These are phyloP conservation scores for Diglossa cyanea DNA, from an alignment of 2,797 vertebrate genomes.

Conservation along the genomic window DNA sequence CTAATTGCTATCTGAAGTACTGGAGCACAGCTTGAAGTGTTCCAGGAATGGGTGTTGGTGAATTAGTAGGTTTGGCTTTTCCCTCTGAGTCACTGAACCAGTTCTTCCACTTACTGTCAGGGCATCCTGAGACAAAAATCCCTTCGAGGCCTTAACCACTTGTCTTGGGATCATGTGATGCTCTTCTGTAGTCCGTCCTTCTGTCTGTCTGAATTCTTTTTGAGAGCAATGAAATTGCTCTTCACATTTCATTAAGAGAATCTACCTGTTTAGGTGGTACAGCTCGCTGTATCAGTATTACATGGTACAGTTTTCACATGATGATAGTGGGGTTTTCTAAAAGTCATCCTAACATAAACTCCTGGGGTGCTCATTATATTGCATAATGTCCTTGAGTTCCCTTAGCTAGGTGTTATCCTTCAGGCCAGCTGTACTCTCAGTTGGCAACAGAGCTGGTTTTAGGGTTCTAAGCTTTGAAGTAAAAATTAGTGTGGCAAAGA, in stretches of 20 bases:
- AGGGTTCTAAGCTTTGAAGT: background rate
- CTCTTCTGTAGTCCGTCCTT: background rate
- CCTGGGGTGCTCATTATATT: background rate
- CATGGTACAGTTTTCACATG: background rate
- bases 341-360: background rate
- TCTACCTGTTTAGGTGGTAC: background rate
- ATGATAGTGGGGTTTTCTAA: background rate
- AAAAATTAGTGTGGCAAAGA: background rate
- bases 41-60: conserved; percentile 4
- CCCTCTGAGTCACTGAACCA: conserved; percentile 4
- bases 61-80: background rate
- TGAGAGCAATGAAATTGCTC: background rate
- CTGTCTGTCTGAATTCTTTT: background rate
- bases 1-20: background rate
- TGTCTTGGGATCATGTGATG: background rate
- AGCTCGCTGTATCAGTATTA: background rate
- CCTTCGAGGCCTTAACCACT: background rate
- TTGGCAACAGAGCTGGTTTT: background rate
- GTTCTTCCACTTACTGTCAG: background rate
- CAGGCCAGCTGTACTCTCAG: background rate
- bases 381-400: background rate
- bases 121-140: background rate
- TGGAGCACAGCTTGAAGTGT: background rate
- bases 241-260: background rate
- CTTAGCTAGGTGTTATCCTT: background rate